Evolutionary conservation across 2,113 vertebrate species (phyloP).

Genomic region (Dipodomys merriami): DNA sequence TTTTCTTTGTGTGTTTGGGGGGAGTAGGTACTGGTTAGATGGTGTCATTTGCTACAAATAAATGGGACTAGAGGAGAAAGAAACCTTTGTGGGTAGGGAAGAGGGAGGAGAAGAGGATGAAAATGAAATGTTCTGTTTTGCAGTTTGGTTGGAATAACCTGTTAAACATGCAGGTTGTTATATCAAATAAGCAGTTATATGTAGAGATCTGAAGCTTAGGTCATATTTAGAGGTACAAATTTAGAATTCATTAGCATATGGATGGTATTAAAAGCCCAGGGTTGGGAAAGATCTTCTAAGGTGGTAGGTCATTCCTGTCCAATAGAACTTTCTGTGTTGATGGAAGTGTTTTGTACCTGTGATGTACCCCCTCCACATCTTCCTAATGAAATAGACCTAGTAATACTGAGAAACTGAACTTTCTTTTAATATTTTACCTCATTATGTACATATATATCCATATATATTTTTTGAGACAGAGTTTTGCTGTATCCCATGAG

Average conservation of each 20-base stretch:
- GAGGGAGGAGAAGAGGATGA: not conserved
- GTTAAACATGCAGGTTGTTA: not conserved
- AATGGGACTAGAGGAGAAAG: not conserved
- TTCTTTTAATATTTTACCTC: slow-evolving; percentile 1
- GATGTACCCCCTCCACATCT: not conserved
- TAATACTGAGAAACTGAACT: not conserved
- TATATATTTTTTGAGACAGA: no score
- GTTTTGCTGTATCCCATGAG: no score
- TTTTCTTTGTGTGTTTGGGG: not conserved
- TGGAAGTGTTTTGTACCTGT: not conserved
- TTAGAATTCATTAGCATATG: not conserved
- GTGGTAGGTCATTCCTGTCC: not conserved
- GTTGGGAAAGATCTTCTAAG: not conserved
- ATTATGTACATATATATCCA: not conserved
- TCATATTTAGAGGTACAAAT: slow-evolving; percentile 2
- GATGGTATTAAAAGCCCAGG: not conserved
- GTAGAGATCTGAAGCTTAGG: not conserved
- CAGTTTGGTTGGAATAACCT: not conserved
- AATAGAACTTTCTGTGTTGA: not conserved
- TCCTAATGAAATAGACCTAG: not conserved
- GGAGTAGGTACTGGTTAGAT: not conserved
- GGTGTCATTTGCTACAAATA: slow-evolving; percentile 10
- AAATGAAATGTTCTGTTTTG: not conserved
- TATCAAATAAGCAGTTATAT: not conserved
- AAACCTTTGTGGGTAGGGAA: slow-evolving; percentile 15